phyloP scores from a whole-genome alignment of 2,888 invertebrate species.

The Aphelenchoides bicaudatus region DNA sequence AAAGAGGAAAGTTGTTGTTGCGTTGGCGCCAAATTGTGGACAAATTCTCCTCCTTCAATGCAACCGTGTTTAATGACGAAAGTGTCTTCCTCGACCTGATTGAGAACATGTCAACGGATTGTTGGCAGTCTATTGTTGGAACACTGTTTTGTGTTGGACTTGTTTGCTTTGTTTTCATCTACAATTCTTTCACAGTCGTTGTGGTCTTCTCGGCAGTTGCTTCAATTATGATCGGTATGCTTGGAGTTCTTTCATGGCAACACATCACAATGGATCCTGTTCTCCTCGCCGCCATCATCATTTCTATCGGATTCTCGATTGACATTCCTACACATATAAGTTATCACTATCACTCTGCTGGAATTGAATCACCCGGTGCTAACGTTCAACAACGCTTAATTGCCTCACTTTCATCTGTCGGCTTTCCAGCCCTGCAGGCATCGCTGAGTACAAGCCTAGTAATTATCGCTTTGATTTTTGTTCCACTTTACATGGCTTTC shows the following conservation, averaged over 20 bases:
- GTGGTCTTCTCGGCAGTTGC: slow-evolving; percentile 46
- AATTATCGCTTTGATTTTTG: slow-evolving; percentile 48
- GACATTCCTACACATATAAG: slow-evolving; percentile 52
- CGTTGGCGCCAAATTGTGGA: slow-evolving; percentile 52
- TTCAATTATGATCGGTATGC: slow-evolving; percentile 46
- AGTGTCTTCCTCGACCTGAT: slow-evolving; percentile 57
- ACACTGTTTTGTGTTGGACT: slow-evolving; percentile 55
- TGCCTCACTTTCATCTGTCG: slow-evolving; percentile 35
- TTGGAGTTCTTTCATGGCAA: slow-evolving; percentile 50
- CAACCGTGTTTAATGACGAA: slow-evolving; percentile 54
- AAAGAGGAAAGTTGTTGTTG: slow-evolving; percentile 46
- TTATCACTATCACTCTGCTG: slow-evolving; percentile 47
- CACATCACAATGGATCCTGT: slow-evolving; percentile 56
- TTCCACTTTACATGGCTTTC: slow-evolving; percentile 55
- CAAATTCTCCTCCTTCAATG: slow-evolving; percentile 50
- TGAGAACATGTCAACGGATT: slow-evolving; percentile 59
- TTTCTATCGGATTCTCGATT: slow-evolving; percentile 57
- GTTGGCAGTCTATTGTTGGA: slow-evolving; percentile 40
- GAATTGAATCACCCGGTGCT: slow-evolving; percentile 16
- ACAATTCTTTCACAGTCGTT: slow-evolving; percentile 50
- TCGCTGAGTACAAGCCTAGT: slow-evolving; percentile 50
- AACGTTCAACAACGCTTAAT: slow-evolving; percentile 25
- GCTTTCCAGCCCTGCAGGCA: slow-evolving; percentile 45
- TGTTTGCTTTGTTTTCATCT: slow-evolving; percentile 56
- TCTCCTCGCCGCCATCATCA: slow-evolving; percentile 56